phyloP scores from a whole-genome alignment of 2,888 invertebrate species.

The Lordiphosa andalusiaca region DNA sequence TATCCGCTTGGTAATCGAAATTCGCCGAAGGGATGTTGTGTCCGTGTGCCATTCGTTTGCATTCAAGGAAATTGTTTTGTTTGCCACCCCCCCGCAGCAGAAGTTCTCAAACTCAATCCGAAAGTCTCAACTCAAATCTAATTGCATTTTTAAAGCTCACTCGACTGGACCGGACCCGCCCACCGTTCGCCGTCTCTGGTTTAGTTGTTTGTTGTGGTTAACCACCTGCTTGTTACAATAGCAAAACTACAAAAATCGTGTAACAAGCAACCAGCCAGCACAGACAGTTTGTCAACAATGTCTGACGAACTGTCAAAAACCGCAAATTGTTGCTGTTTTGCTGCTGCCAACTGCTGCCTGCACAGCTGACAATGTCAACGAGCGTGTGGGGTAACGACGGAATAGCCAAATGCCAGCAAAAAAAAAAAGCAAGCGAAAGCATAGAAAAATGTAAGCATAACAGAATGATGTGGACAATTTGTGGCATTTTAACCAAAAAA shows the following conservation, averaged over 20 bases:
- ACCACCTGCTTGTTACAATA: background rate
- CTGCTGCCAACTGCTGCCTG: background rate
- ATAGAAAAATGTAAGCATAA: no score
- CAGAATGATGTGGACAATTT: no score
- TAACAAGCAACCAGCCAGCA: conserved; percentile 6
- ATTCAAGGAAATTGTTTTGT: conserved; percentile 40
- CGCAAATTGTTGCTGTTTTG: conserved; percentile 27
- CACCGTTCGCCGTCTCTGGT: no score
- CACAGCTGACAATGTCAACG: conserved; percentile 1
- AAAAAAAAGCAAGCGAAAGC: background rate
- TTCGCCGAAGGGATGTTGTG: conserved; percentile 26
- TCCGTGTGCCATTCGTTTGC: conserved; percentile 32
- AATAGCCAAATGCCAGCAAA: conserved; percentile 21
- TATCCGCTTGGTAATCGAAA: conserved; percentile 65
- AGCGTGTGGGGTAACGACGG: conserved; percentile 19
- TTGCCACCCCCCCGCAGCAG: background rate
- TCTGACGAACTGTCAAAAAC: conserved; percentile 44
- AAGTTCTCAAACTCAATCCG: no score
- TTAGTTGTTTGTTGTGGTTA: conserved; percentile 20
- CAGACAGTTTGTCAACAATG: conserved; percentile 63
- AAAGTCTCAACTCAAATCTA: no score
- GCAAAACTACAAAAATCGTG: background rate
- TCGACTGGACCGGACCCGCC: no score
- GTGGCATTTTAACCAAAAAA: no score
- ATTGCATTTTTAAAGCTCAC: no score